phyloP scores from a whole-genome alignment of 1,140 invertebrate genomes.

The Drosophila virilis region DNA sequence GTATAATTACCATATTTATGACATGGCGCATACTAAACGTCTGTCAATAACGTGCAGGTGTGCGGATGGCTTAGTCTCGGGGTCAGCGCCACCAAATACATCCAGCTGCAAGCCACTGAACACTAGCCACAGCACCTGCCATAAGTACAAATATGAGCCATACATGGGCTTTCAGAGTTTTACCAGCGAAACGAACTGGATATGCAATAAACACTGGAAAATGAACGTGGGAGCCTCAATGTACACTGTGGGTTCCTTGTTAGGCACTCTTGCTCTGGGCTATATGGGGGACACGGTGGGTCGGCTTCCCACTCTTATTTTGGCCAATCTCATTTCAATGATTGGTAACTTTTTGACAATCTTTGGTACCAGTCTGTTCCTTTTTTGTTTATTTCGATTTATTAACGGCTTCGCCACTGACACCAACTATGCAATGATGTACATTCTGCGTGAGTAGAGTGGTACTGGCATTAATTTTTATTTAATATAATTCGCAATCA shows the following conservation, averaged over 20 bases:
- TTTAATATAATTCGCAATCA: not conserved
- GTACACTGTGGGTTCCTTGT: constrained; percentile 86
- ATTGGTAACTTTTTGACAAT: constrained; percentile 86
- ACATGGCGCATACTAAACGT: constrained; percentile 26
- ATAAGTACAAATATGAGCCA: constrained; percentile 61
- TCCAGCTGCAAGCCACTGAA: constrained; percentile 53
- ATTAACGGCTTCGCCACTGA: constrained; percentile 86
- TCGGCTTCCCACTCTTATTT: constrained; percentile 86
- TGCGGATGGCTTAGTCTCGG: constrained; percentile 37
- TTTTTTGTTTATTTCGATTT: constrained; percentile 85
- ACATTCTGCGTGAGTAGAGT: constrained; percentile 85
- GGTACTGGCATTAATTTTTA: too few relatives aligned
- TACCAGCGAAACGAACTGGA: constrained; percentile 84
- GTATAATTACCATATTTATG: not conserved
- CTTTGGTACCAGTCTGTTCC: constrained; percentile 82
- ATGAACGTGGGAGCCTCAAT: constrained; percentile 86
- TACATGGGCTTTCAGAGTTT: constrained; percentile 76
- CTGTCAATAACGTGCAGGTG: constrained; percentile 52
- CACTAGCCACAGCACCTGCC: constrained; percentile 21
- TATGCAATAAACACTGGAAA: constrained; percentile 86
- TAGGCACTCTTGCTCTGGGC: constrained; percentile 86
- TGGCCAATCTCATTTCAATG: constrained; percentile 85
- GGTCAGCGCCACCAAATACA: constrained; percentile 3
- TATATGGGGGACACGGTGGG: constrained; percentile 86
- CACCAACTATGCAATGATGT: constrained; percentile 87